Evolutionary conservation across 2,888 invertebrate genomes (phyloP).

Genomic region (Autographa gamma): DNA sequence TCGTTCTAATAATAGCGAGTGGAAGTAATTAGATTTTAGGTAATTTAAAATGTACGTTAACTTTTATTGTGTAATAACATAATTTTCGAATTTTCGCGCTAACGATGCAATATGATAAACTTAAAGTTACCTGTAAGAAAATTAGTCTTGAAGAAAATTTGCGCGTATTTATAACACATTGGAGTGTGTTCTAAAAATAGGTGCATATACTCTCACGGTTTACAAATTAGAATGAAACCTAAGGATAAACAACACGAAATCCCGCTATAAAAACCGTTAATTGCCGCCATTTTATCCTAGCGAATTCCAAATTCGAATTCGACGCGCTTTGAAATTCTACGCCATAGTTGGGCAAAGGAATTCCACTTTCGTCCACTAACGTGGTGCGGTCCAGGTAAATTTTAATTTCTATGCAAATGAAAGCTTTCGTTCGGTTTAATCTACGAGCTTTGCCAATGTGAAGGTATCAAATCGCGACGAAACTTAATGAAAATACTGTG

Average conservation of each 20-base stretch:
- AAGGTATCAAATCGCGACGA: conserved; percentile 79
- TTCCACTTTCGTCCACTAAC: conserved; percentile 82
- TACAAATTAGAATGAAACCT: conserved; percentile 9
- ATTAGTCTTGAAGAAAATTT: neutral
- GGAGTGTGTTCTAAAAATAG: neutral
- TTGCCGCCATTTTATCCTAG: conserved; percentile 56
- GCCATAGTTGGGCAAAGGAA: conserved; percentile 77
- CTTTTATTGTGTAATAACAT: conserved; percentile 5
- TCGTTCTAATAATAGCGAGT: conserved; percentile 60
- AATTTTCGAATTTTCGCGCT: neutral
- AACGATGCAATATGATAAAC: conserved; percentile 1
- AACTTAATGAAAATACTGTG: conserved; percentile 85
- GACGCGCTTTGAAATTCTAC: conserved; percentile 69
- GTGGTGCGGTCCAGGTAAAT: conserved; percentile 83
- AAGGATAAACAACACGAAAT: conserved; percentile 18
- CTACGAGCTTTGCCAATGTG: conserved; percentile 81
- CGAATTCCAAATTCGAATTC: conserved; percentile 70
- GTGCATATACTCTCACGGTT: too few relatives aligned
- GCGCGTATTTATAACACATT: neutral
- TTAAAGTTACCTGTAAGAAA: neutral
- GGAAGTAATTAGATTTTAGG: conserved; percentile 57
- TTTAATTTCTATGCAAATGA: conserved; percentile 89
- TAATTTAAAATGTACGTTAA: conserved; percentile 26
- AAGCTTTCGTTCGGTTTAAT: conserved; percentile 85
- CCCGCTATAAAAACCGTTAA: conserved; percentile 49